Evolutionary conservation across 1,140 invertebrate genomes (phyloP), one percentile per base, ranked within the genome.

Genomic region (Drosophila asahinai): DNA sequence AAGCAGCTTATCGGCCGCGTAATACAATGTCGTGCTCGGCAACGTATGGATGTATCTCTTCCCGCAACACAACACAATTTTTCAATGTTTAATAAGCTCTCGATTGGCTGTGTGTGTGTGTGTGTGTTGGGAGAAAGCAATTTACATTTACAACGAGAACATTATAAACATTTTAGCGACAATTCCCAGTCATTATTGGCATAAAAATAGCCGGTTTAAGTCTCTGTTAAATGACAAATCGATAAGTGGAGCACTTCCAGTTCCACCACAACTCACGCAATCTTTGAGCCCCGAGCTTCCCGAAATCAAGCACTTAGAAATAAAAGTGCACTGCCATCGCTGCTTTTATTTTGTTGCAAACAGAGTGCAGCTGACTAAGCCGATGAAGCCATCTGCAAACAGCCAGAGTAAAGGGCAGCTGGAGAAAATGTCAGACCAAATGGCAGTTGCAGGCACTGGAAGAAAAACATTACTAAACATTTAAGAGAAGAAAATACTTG

Each of bases 131-230:
- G 60, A 57, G 38, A 47, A 59, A 55, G 77, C 77, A 81, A 82
- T 86, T 86, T 81, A 55, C 81, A 84, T 80, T 68, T 70, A 71
- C 54, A 59, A 27, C 33, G 40, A 55, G 36, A 68, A 55, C 83
- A 89, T 83, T 87, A 87, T 68, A 67, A 80, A 60, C 71, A 70
- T 87, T 86, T 66, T 67, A 77, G 61, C 81, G 77, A 70, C 76
- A 72, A 83, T 77, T 86, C 71, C 17, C 45, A 64, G 60, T 65
- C 77, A 86, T 86, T 86, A 84, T 52, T 54, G 77, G 49, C 30
- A 63, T 70, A 77, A 73, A 82, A 78, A 55, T 77, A 71, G 76
- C 76, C 14, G 27, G 47, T 27, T 36, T 60, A 63, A 52, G 75
- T 45, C 43, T 5, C 52, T 36, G 54, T 71, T 58, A 73, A 78